phyloP scores from a whole-genome alignment of 2,113 vertebrate species.

The Pelecanoides urinatrix region DNA sequence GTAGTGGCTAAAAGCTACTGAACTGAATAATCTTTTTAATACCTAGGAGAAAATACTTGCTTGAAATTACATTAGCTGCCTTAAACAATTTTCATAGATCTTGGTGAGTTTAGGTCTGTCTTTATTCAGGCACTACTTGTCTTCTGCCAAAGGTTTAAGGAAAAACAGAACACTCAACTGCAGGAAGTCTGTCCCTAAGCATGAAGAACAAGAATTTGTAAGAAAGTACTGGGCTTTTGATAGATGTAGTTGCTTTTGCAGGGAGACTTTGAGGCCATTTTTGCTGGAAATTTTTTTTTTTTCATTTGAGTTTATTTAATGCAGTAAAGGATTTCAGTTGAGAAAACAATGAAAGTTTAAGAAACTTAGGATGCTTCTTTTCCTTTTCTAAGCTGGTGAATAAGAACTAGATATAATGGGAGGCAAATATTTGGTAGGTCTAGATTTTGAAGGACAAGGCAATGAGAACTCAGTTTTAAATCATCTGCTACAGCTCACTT shows the following conservation, averaged over 20 bases:
- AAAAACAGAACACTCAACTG: background rate
- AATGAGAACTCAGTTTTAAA: background rate
- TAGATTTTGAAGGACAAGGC: background rate
- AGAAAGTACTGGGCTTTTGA: background rate
- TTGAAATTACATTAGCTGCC: background rate
- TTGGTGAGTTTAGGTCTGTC: background rate
- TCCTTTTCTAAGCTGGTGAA: background rate
- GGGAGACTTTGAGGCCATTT: background rate
- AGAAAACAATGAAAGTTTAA: background rate
- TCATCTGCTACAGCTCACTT: background rate
- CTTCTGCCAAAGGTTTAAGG: background rate
- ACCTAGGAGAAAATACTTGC: background rate
- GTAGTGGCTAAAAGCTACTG: background rate
- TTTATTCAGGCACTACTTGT: background rate
- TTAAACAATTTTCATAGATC: background rate
- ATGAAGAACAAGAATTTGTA: background rate
- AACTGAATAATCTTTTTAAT: background rate
- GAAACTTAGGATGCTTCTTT: background rate
- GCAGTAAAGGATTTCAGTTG: background rate
- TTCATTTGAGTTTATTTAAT: background rate
- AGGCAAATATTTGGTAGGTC: background rate
- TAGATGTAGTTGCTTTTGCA: background rate
- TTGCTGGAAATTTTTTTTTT: background rate
- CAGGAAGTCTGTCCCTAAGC: background rate
- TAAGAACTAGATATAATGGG: background rate